A percentile compares a stretch with the other conserved stretches of the same genome.
Evolutionary conservation across 2,797 vertebrate species (phyloP).

Genomic region (Scomberomorus guttatus): DNA sequence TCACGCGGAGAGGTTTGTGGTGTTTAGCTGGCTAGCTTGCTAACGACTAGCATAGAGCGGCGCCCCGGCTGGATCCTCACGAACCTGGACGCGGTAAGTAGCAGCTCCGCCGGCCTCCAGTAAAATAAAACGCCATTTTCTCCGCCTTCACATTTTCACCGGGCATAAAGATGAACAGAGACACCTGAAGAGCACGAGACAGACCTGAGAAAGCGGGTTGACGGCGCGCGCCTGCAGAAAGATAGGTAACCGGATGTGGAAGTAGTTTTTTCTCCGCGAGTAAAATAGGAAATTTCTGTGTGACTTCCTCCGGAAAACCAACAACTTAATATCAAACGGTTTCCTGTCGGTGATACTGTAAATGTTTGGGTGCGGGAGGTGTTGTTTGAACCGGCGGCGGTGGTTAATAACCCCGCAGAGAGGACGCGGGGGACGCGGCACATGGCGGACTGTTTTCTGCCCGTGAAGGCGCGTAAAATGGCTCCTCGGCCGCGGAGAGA

Average conservation of each 20-base stretch:
- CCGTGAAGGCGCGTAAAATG: constrained; percentile 79
- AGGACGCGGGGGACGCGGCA: constrained; percentile 52
- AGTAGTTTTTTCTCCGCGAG: constrained; percentile 85
- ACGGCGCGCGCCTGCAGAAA: constrained; percentile 44
- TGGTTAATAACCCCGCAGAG: not conserved
- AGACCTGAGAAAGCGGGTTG: not conserved
- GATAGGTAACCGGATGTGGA: constrained; percentile 86
- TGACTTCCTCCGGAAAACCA: constrained; percentile 88
- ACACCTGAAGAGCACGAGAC: not conserved
- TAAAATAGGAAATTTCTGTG: constrained; percentile 85
- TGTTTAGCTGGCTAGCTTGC: constrained; percentile 50
- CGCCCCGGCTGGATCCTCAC: constrained; percentile 21
- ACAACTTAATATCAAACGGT: constrained; percentile 83
- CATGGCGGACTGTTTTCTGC: constrained; percentile 76
- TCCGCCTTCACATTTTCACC: not conserved
- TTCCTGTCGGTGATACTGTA: constrained; percentile 78
- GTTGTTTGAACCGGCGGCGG: not conserved
- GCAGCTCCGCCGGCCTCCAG: not conserved
- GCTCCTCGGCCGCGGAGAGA: constrained; percentile 70
- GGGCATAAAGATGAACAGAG: not conserved
- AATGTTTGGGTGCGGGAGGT: constrained; percentile 10
- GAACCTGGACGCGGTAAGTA: constrained; percentile 72
- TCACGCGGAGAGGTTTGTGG: not conserved
- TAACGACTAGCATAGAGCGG: not conserved
- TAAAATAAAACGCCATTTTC: not conserved